Percentiles rank a stretch among this genome's conserved stretches.
phyloP scores from a whole-genome alignment of 2,113 vertebrate genomes.

The Eublepharis macularius region DNA sequence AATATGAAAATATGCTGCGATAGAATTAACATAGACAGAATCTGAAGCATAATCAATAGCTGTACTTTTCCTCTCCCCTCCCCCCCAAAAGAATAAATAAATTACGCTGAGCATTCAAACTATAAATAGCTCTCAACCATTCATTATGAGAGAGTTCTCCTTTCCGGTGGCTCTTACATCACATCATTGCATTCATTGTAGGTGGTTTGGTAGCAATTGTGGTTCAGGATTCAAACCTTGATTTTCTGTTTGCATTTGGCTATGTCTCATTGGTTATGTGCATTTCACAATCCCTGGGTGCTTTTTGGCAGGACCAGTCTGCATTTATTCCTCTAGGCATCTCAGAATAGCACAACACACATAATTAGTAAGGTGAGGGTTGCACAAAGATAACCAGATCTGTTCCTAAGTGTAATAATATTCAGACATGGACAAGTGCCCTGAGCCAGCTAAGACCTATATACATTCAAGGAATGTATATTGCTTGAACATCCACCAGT shows the following conservation, averaged over 20 bases:
- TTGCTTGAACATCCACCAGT: no score
- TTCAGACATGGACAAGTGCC: background rate
- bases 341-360: background rate
- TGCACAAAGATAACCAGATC: background rate
- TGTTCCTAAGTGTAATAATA: background rate
- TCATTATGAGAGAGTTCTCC: constrained; percentile 67
- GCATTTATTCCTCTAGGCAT: background rate
- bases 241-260: constrained; percentile 78
- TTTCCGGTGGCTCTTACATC: constrained; percentile 69
- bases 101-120: constrained; percentile 55
- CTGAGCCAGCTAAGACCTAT: background rate
- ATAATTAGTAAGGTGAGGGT: background rate
- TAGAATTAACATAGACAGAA: constrained; percentile 48
- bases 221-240: constrained; percentile 77
- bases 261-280: constrained; percentile 76
- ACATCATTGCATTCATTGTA: constrained; percentile 63
- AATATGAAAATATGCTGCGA: constrained; percentile 55
- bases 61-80: constrained; percentile 21
- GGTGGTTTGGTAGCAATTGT: constrained; percentile 73
- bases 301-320: constrained; percentile 50
- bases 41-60: constrained; percentile 66
- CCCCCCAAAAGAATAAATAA: constrained; percentile 55
- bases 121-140: constrained; percentile 73
- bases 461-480: background rate
- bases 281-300: constrained; percentile 72